Evolutionary conservation across 2,113 vertebrate species (phyloP), one percentile per base, ranked within the genome.

Genomic region (Cisticola juncidis): DNA sequence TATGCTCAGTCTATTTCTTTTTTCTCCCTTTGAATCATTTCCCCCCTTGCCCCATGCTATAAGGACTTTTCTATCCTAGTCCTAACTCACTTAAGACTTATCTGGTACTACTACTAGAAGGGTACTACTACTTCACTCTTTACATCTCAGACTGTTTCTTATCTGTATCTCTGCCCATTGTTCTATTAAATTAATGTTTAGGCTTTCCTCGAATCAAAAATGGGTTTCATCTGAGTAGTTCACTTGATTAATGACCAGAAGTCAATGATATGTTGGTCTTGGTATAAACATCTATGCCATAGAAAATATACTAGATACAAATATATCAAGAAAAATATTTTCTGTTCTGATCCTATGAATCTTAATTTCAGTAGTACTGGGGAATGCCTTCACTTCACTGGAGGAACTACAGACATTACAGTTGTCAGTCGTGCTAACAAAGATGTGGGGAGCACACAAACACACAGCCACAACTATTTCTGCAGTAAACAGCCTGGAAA

Each of bases 21-120:
- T 61, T 61, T 38, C 36, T 28, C 17, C 35, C 36, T 8, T 7
- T 28, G 58, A 40, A 19, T 35, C 6, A 36, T 60, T 60, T 35
- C n/a, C 4, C 36, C 38, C 5, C 1, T 2, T 38, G 38, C 38
- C 6, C 6, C 69, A 22, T 85, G 89, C 73, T 70, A 77, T 70
- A 95, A 95, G 90, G 91, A 85, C 54, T 90, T 87, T 76, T 82
- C 66, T 73, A 48, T 76, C 74, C 35, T 61, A 72, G 61, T 69
- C 71, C 73, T 91, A 90, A 86, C 42, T 96, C 91, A 71, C 73
- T 87, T 64, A 77, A 96, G 87, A 69, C 11, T 92, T 95, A 96
- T 94, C 90, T 95, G 89, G 66, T 92, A 85, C 54, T 60, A 68
- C 24, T 50, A 50, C 47, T 90, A n/a, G n/a, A n/a, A n/a, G n/a